A percentile compares a stretch with the other conserved stretches of the same genome.
Conservation (phyloP, 2,113 vertebrate species). For the Albula goreensis region DNA sequence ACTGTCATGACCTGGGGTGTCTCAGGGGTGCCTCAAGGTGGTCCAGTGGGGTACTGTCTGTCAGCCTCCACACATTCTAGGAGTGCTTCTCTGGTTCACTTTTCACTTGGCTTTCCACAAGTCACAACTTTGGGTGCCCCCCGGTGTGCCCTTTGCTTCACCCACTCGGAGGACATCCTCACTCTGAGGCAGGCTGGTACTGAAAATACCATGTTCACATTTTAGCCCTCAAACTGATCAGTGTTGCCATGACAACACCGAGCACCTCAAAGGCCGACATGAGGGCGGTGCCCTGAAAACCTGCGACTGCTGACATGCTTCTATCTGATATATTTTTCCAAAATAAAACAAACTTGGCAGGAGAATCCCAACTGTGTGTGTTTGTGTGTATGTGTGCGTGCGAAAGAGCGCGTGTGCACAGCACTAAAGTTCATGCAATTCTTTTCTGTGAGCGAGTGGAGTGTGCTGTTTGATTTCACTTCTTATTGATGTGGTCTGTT, state of each 20-base stretch:
- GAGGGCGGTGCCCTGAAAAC: background rate
- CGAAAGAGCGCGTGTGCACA: background rate
- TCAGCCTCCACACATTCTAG: background rate
- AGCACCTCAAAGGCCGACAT: background rate
- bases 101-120: too few relatives aligned
- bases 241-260: background rate
- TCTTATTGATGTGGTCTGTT: conserved; percentile 21
- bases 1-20: background rate
- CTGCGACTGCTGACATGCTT: background rate
- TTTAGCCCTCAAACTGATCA: background rate
- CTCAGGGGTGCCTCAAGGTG: conserved; percentile 26
- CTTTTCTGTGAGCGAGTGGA: background rate
- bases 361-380: background rate
- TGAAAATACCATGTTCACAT: background rate
- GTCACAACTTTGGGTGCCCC: background rate
- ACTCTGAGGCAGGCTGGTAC: background rate
- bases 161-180: background rate
- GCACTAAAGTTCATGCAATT: background rate
- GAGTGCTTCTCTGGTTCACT: background rate
- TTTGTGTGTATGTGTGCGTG: background rate
- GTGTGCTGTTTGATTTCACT: conserved; percentile 16
- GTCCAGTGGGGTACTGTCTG: background rate
- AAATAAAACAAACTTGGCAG: background rate
- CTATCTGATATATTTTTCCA: background rate
- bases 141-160: background rate